Percentiles rank a stretch among this genome's conserved stretches.
Evolutionary conservation across 2,888 invertebrate genomes (phyloP).

Genomic region (Vesta saturnalis): DNA sequence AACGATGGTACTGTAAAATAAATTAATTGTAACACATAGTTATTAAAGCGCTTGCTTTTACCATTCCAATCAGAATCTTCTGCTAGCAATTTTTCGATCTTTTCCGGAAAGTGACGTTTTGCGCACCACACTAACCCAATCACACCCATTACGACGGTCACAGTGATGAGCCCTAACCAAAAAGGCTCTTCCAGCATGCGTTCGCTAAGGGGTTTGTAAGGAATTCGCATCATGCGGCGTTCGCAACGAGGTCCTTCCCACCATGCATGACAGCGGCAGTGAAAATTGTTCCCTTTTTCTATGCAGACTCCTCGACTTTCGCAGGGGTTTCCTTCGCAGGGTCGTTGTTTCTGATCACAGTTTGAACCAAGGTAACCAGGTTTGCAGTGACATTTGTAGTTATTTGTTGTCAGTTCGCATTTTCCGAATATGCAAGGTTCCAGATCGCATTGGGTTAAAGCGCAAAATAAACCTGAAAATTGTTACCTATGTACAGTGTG

Average conservation of each 20-base stretch:
- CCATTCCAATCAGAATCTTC: conserved; percentile 78
- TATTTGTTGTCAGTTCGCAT: conserved; percentile 66
- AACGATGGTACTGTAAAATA: conserved; percentile 55
- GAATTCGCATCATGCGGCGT: conserved; percentile 73
- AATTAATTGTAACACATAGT: conserved; percentile 9
- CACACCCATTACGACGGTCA: conserved; percentile 79
- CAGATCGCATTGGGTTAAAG: conserved; percentile 78
- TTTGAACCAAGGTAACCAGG: conserved; percentile 73
- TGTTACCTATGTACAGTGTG: too few relatives aligned
- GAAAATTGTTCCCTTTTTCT: conserved; percentile 72
- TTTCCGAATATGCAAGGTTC: conserved; percentile 75
- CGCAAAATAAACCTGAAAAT: conserved; percentile 75
- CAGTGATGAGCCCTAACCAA: conserved; percentile 88
- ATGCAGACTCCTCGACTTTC: conserved; percentile 79
- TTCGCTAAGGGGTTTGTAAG: conserved; percentile 78
- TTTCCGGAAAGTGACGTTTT: conserved; percentile 86
- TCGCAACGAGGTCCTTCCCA: conserved; percentile 73
- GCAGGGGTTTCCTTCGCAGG: conserved; percentile 79
- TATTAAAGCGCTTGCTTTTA: not conserved
- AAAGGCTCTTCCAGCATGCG: conserved; percentile 89
- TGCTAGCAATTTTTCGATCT: conserved; percentile 83
- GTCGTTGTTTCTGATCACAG: conserved; percentile 74
- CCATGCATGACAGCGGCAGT: conserved; percentile 79
- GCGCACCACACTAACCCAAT: conserved; percentile 87
- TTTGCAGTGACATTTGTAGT: conserved; percentile 72